These are phyloP conservation scores for Potorous gilbertii DNA, from an alignment of 2,797 vertebrate genomes.

Conservation along the genomic window DNA sequence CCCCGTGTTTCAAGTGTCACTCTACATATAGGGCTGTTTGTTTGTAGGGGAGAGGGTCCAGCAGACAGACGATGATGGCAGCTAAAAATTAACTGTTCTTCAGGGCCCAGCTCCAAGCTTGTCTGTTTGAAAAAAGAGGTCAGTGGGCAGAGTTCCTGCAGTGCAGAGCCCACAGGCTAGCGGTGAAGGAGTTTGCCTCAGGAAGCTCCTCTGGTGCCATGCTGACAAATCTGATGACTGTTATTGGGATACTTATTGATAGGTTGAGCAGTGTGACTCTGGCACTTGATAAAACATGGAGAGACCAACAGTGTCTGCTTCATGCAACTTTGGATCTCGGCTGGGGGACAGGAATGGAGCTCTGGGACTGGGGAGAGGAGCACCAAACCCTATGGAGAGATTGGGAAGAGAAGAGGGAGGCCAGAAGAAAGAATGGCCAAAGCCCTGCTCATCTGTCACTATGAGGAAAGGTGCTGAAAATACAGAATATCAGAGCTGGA, in stretches of 20 bases:
- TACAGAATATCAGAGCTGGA: not conserved
- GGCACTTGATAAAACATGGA: not conserved
- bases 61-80: not conserved
- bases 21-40: not conserved
- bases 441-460: not conserved
- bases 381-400: accelerated
- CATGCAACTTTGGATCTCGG: not conserved
- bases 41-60: not conserved
- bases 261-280: not conserved
- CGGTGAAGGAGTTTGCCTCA: not conserved
- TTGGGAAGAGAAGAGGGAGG: no score
- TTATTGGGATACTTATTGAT: not conserved
- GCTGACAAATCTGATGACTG: accelerated
- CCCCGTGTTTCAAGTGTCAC: not conserved
- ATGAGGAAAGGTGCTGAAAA: not conserved
- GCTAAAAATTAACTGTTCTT: not conserved
- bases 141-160: accelerated
- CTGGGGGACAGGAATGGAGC: not conserved
- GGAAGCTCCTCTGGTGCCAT: not conserved
- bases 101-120: not conserved
- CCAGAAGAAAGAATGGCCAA: not conserved
- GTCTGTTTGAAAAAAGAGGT: not conserved
- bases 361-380: not conserved
- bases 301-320: not conserved
- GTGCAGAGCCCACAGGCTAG: not conserved